Conservation (phyloP, 2,888 invertebrate genomes). For the Aleiodes leptofemur region DNA sequence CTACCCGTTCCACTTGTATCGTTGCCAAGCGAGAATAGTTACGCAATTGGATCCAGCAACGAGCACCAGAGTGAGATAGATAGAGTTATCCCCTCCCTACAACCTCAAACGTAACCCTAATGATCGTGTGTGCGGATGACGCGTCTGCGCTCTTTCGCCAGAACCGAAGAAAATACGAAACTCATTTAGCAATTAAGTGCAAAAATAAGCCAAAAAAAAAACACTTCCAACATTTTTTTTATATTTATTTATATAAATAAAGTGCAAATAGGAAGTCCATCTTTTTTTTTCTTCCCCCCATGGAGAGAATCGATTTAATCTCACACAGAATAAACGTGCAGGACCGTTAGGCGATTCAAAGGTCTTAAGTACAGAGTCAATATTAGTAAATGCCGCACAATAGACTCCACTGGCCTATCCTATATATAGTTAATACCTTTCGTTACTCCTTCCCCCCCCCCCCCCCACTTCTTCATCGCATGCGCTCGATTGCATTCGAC, state of each 20-base stretch:
- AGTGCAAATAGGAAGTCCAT: neutral
- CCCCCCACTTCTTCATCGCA: neutral
- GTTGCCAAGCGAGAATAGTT: conserved; percentile 49
- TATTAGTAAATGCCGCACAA: conserved; percentile 31
- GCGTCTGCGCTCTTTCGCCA: conserved; percentile 47
- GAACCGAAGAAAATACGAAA: conserved; percentile 30
- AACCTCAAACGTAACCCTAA: conserved; percentile 50
- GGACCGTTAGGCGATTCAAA: conserved; percentile 24
- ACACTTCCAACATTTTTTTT: too few relatives aligned
- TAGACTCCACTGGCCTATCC: neutral
- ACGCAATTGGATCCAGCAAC: conserved; percentile 48
- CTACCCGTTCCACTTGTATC: conserved; percentile 47
- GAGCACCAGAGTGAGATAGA: conserved; percentile 2
- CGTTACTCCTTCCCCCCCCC: neutral
- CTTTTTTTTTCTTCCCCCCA: neutral
- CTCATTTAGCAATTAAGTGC: conserved; percentile 37
- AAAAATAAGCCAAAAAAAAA: neutral
- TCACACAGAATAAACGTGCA: neutral
- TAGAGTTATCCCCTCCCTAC: neutral
- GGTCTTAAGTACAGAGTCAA: conserved; percentile 29
- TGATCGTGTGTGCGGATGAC: conserved; percentile 49
- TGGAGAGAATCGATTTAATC: conserved; percentile 26
- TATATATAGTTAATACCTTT: conserved; percentile 17
- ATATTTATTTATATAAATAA: too few relatives aligned
- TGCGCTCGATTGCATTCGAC: conserved; percentile 20